Base-by-base conservation (phyloP, 1,140 invertebrate genomes). In the Lepidotrigona ventralis region DNA sequence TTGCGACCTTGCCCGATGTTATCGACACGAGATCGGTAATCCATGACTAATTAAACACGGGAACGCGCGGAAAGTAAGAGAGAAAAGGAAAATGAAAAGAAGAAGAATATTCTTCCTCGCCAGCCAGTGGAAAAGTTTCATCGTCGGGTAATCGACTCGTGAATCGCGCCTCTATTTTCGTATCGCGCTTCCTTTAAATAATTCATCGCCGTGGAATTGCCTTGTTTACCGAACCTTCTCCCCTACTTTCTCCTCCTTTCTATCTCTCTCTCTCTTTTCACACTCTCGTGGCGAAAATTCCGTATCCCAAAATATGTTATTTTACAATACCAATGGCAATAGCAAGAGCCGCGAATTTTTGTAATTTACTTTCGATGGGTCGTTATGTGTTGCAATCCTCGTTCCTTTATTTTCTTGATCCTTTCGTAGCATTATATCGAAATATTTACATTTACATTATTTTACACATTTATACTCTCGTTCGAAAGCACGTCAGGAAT, bases 31-130 rank as follows among this genome's bases (percentile, higher is more conserved):
- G 39, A 8, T 46, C 6, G 39, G 39, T 8, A 1, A 26, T 64
- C 15, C 63, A 64, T 64, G 85, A 89, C 86, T 91, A 91, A 91
- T 91, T 91, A 88, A 88, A 86, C 33, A 33, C 82, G 81, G 72
- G 82, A 82, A 86, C 80, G 83, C 1, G 79, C 23, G 74, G 6
- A 8, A 46, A 8, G 0, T 8, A 8, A 46, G 8, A 8, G 8
- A 6, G 8, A 46, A 46, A 39, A 39, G 6, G 6, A 39, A 39
- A 39, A 39, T 33, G 56, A 54, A 46, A 71, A 54, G n/a, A 2
- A 64, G 17, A 86, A 87, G 85, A 81, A 79, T 83, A 87, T 56
- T 33, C 74, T 77, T 60, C 15, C 51, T 26, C 33, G 46, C 39
- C 39, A 39, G 33, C 39, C 53, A 70, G 60, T 87, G 63, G 85